Conservation (phyloP, 2,113 vertebrate species). For the Sinosuthora webbiana region DNA sequence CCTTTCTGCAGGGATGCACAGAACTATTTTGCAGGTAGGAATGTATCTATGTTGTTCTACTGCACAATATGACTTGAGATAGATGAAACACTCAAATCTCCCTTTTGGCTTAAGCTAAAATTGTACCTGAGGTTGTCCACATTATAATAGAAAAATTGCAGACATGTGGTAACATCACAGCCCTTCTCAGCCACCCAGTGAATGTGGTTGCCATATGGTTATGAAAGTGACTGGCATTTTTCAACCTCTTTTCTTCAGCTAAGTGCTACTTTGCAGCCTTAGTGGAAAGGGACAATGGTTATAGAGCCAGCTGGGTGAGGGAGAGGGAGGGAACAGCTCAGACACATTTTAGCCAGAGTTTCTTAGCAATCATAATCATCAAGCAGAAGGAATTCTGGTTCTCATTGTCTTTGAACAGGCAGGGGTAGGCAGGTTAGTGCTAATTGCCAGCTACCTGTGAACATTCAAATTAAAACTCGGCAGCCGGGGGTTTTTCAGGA, state of each 20-base stretch:
- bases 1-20: neutral
- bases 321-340: neutral
- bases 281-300: neutral
- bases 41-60: neutral
- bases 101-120: neutral
- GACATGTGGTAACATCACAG: neutral
- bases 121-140: neutral
- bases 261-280: neutral
- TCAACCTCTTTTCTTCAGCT: constrained; percentile 1
- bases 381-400: neutral
- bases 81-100: neutral
- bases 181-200: neutral
- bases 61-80: neutral
- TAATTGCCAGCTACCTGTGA: constrained; percentile 5
- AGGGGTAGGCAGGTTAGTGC: neutral
- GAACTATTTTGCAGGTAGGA: neutral
- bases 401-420: neutral
- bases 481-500: neutral
- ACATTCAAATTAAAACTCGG: neutral
- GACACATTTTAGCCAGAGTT: neutral
- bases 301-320: neutral
- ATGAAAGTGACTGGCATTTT: constrained; percentile 13
- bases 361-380: neutral
- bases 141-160: constrained; percentile 15
- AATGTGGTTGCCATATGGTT: neutral